phyloP scores from a whole-genome alignment of 2,797 vertebrate genomes.

The Cheirogaleus major region DNA sequence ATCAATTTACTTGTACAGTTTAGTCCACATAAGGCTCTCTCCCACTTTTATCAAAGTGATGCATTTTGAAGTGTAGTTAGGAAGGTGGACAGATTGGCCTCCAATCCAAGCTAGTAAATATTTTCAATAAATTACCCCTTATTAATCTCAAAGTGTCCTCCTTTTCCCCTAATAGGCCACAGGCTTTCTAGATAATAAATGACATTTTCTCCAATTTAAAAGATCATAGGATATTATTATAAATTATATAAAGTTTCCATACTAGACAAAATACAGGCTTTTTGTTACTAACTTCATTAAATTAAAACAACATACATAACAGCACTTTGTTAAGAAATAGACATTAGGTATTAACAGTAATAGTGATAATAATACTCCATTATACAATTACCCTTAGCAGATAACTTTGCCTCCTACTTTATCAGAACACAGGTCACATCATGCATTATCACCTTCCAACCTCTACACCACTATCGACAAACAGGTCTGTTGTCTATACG shows the following conservation, averaged over 20 bases:
- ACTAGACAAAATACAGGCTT: not conserved
- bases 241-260: not conserved
- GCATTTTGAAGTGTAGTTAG: not conserved
- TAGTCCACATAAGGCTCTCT: too few species aligned
- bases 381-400: not conserved
- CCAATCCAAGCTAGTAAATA: not conserved
- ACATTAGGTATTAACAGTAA: not conserved
- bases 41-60: not conserved
- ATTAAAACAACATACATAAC: not conserved
- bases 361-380: not conserved
- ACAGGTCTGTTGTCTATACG: not conserved
- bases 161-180: not conserved
- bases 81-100: not conserved
- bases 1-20: fast-evolving
- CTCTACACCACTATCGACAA: fast-evolving
- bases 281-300: not conserved
- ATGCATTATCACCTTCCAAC: not conserved
- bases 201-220: not conserved
- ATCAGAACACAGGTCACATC: too few species aligned
- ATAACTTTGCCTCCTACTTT: not conserved
- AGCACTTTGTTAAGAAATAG: not conserved
- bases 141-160: not conserved
- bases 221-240: not conserved
- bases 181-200: not conserved
- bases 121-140: not conserved